Evolutionary conservation across 2,888 invertebrate species (phyloP).

Genomic region (Rotaria sp.): DNA sequence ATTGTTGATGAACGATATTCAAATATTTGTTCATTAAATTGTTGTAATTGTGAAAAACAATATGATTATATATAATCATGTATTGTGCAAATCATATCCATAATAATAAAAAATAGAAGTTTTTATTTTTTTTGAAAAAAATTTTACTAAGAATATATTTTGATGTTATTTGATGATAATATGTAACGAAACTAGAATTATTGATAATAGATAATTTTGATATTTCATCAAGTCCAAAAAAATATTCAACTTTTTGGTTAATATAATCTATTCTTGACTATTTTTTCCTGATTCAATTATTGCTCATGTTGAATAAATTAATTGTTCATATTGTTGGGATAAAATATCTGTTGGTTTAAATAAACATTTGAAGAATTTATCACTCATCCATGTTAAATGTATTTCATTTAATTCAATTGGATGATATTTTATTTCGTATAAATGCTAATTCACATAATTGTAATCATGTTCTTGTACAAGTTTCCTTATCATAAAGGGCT

Average conservation of each 20-base stretch:
- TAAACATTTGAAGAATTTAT: slow-evolving; percentile 31
- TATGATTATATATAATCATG: slow-evolving; percentile 36
- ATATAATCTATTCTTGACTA: neutral
- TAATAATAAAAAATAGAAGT: too few relatives aligned
- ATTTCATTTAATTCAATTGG: slow-evolving; percentile 32
- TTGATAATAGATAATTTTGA: slow-evolving; percentile 28
- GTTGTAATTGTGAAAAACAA: slow-evolving; percentile 27
- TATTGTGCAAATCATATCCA: slow-evolving; percentile 33
- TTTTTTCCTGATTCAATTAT: slow-evolving; percentile 31
- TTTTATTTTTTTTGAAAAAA: too few relatives aligned
- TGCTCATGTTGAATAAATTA: slow-evolving; percentile 17
- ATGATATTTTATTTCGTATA: slow-evolving; percentile 33
- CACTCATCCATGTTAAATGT: slow-evolving; percentile 33
- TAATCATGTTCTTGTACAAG: neutral
- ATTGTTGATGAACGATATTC: slow-evolving; percentile 14
- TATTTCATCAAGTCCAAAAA: slow-evolving; percentile 35
- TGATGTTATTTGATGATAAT: slow-evolving; percentile 25
- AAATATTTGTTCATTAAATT: neutral
- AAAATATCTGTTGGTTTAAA: slow-evolving; percentile 36
- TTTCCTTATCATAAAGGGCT: slow-evolving; percentile 7
- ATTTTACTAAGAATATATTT: neutral
- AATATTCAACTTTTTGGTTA: slow-evolving; percentile 38
- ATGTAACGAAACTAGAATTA: neutral
- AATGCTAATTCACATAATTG: slow-evolving; percentile 33
- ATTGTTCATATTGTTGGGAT: slow-evolving; percentile 30